Evolutionary conservation across 2,113 vertebrate species (phyloP).

Genomic region (Strigops habroptila): DNA sequence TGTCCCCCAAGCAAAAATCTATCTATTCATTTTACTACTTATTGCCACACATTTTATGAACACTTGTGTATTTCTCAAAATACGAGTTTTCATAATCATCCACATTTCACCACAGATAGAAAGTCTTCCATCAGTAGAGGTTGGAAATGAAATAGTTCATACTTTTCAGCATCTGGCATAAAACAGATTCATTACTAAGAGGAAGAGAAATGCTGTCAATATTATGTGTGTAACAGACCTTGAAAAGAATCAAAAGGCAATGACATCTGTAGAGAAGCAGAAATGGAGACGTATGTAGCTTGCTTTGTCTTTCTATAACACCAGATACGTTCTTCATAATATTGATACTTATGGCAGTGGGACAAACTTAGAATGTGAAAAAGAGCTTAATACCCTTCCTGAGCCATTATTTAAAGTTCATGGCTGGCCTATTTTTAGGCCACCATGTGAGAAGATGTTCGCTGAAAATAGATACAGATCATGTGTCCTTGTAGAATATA

Average conservation of each 20-base stretch:
- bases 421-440: conserved; percentile 76
- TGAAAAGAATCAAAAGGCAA: background rate
- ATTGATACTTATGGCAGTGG: conserved; percentile 45
- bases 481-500: conserved; percentile 74
- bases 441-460: conserved; percentile 67
- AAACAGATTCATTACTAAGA: background rate
- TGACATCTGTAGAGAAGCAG: background rate
- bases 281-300: background rate
- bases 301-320: conserved; percentile 22
- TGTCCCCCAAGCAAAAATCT: background rate
- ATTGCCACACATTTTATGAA: background rate
- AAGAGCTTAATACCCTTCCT: conserved; percentile 75
- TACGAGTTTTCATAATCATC: background rate
- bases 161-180: background rate
- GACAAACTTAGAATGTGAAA: conserved; percentile 65
- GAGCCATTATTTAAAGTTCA: conserved; percentile 78
- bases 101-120: background rate
- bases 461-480: conserved; percentile 78
- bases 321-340: background rate
- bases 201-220: background rate
- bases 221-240: background rate
- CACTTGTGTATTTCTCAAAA: background rate
- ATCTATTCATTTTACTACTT: background rate
- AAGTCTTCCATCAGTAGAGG: background rate
- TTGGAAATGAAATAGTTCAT: background rate